These are phyloP conservation scores for Indicator maculatus DNA, from an alignment of 2,113 vertebrate genomes.

Conservation along the genomic window DNA sequence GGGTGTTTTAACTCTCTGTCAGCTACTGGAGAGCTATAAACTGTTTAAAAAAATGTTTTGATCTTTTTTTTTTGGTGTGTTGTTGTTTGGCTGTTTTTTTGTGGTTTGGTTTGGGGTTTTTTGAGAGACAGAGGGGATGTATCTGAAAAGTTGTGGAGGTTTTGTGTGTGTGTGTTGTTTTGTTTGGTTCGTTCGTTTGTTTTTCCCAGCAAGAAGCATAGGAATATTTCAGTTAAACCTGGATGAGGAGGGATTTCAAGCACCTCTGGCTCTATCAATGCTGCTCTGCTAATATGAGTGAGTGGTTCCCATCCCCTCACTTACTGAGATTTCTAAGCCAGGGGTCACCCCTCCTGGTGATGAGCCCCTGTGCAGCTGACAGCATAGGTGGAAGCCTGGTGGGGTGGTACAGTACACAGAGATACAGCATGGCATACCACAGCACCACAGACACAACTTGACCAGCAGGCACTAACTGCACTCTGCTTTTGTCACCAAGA, in stretches of 20 bases:
- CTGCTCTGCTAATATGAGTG: not conserved
- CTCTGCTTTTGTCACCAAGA: slow-evolving; percentile 72
- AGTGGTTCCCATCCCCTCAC: not conserved
- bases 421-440: not conserved
- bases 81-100: not conserved
- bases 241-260: not conserved
- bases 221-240: not conserved
- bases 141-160: not conserved
- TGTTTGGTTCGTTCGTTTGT: not conserved
- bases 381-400: rapidly evolving
- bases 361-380: not conserved
- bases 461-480: rapidly evolving
- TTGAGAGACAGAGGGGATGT: not conserved
- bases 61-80: not conserved
- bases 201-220: not conserved
- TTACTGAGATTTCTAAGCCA: rapidly evolving
- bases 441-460: not conserved
- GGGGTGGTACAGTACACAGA: not conserved
- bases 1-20: not conserved
- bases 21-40: not conserved
- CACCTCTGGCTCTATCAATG: not conserved
- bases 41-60: not conserved
- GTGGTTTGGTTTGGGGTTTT: too few relatives aligned
- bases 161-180: not conserved
- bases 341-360: not conserved